Conservation (phyloP, 2,888 invertebrate species). For the Rotaria magnacalcarata region DNA sequence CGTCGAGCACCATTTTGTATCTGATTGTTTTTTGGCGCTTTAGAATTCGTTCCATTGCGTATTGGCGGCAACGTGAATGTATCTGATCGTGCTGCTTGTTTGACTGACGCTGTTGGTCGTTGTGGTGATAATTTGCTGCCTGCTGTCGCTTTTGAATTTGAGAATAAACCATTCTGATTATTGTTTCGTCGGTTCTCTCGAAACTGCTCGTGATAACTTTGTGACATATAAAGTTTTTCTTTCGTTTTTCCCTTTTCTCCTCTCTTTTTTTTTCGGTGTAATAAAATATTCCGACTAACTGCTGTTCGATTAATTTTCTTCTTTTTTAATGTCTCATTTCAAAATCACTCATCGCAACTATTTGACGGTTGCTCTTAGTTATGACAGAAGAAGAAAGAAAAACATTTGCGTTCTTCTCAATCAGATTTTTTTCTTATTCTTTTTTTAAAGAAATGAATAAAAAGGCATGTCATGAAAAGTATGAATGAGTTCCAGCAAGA, state of each 20-base stretch:
- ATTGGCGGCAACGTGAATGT: neutral
- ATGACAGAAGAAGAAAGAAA: neutral
- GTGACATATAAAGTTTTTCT: neutral
- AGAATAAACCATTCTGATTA: neutral
- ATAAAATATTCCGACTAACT: no score
- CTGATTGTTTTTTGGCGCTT: neutral
- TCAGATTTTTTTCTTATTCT: neutral
- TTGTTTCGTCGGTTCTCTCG: neutral
- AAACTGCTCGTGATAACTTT: conserved; percentile 30
- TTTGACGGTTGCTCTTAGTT: neutral
- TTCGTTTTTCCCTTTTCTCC: neutral
- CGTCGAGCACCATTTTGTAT: no score
- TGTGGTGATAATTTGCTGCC: neutral
- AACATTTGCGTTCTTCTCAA: neutral
- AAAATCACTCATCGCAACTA: neutral
- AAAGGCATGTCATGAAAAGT: no score
- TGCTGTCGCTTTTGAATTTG: neutral
- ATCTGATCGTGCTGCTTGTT: neutral
- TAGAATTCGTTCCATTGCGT: neutral
- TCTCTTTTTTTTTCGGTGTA: no score
- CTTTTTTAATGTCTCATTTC: no score
- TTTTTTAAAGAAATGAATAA: neutral
- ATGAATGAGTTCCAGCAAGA: no score
- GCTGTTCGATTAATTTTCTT: no score
- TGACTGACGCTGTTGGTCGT: neutral